Evolutionary conservation across 2,113 vertebrate species (phyloP).

Genomic region (Cheilinus undulatus): DNA sequence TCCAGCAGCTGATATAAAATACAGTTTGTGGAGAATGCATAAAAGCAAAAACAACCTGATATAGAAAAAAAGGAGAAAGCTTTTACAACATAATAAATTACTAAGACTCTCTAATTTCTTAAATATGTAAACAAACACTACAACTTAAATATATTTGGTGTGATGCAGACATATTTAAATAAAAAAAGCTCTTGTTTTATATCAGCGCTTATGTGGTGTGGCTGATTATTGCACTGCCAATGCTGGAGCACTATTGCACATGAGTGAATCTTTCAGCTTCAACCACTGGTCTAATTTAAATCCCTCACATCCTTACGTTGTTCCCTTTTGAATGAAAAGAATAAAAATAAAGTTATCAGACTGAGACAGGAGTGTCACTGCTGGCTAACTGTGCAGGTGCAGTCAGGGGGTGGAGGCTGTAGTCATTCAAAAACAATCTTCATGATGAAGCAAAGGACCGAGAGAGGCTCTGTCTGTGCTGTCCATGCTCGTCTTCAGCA

Average conservation of each 20-base stretch:
- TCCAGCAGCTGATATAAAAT: constrained; percentile 53
- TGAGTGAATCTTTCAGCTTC: constrained; percentile 48
- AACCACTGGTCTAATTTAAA: constrained; percentile 47
- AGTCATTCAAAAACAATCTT: constrained; percentile 41
- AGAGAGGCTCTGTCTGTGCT: constrained; percentile 41
- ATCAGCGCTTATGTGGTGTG: constrained; percentile 42
- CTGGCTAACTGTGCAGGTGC: constrained; percentile 72
- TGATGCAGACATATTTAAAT: constrained; percentile 53
- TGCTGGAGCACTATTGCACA: constrained; percentile 69
- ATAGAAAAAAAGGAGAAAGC: constrained; percentile 28
- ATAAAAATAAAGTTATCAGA: background rate
- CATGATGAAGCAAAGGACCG: constrained; percentile 33
- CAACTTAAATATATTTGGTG: constrained; percentile 83
- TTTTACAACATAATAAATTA: background rate
- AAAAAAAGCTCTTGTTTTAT: constrained; percentile 61
- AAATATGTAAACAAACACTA: constrained; percentile 74
- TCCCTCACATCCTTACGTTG: constrained; percentile 10
- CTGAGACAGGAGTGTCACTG: constrained; percentile 18
- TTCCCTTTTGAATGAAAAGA: constrained; percentile 19
- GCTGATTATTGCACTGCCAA: constrained; percentile 67
- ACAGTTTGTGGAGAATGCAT: constrained; percentile 11
- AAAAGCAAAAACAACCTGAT: constrained; percentile 44
- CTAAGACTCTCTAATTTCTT: constrained; percentile 10
- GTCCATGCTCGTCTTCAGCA: constrained; percentile 30
- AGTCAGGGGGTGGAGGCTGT: constrained; percentile 31